A percentile compares a stretch with the other conserved stretches of the same genome.
Evolutionary conservation across 2,797 vertebrate genomes (phyloP).

Genomic region (Cyclopterus lumpus): DNA sequence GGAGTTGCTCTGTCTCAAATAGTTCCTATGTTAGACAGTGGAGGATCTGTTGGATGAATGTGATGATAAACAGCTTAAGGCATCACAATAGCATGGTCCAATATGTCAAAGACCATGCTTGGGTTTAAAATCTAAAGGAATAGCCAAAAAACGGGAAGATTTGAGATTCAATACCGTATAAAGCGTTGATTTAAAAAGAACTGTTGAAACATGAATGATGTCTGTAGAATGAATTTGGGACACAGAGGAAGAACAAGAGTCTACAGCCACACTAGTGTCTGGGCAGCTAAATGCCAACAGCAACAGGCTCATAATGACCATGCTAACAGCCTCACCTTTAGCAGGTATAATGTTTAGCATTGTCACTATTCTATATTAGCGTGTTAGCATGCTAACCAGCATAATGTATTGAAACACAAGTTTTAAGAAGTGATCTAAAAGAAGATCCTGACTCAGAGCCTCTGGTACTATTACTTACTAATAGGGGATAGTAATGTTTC

Average conservation of each 20-base stretch:
- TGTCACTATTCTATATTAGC: not conserved
- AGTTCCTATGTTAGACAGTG: too few relatives aligned
- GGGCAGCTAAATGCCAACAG: too few relatives aligned
- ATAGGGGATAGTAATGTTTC: not conserved
- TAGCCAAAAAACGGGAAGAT: too few relatives aligned
- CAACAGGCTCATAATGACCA: not conserved
- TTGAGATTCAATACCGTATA: too few relatives aligned
- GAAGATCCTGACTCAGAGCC: not conserved
- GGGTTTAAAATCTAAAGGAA: too few relatives aligned
- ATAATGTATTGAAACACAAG: not conserved
- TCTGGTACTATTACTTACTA: not conserved
- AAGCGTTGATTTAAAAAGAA: too few relatives aligned
- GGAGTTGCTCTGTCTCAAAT: too few relatives aligned
- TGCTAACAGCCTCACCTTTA: not conserved
- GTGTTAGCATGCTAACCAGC: not conserved
- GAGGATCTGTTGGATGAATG: too few relatives aligned
- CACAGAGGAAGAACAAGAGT: not conserved
- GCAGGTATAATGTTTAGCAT: not conserved
- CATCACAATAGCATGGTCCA: too few relatives aligned
- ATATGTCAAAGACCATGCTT: too few relatives aligned
- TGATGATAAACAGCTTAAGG: too few relatives aligned
- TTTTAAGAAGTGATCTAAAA: not conserved
- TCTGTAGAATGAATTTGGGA: not conserved
- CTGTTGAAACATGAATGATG: not conserved
- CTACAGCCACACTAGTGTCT: too few relatives aligned